Percentiles rank a stretch among this genome's conserved stretches.
phyloP scores from a whole-genome alignment of 2,888 invertebrate species.

The Camptogramma bilineatum region DNA sequence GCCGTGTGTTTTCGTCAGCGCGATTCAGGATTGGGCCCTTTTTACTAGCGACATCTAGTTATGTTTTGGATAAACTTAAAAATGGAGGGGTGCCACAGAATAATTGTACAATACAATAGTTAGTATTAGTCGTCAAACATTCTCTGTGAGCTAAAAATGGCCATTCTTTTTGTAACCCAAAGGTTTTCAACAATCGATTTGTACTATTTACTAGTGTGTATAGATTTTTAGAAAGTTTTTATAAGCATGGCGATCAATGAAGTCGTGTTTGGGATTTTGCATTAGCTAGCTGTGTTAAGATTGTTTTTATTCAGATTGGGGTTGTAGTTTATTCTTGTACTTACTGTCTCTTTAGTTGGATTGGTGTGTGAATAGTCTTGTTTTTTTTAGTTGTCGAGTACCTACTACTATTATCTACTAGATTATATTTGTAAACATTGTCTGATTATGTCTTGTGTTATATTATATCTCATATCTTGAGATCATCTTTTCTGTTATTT shows the following conservation, averaged over 20 bases:
- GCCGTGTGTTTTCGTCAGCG: constrained; percentile 29
- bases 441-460: constrained; percentile 3
- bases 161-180: not conserved
- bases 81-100: constrained; percentile 4
- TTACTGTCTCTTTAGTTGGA: constrained; percentile 12
- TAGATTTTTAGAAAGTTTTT: constrained; percentile 7
- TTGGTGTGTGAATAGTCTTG: constrained; percentile 15
- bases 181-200: constrained; percentile 20
- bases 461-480: not conserved
- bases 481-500: constrained; percentile 10
- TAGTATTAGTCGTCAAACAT: not conserved
- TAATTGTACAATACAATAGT: not conserved
- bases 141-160: not conserved
- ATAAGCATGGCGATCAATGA: constrained; percentile 10
- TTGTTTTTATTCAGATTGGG: not conserved
- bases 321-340: constrained; percentile 7
- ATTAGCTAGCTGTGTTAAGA: not conserved
- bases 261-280: not conserved
- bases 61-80: not conserved
- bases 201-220: not conserved
- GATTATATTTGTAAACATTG: constrained; percentile 23
- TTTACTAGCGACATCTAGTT: constrained; percentile 28
- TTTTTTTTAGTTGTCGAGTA: constrained; percentile 13
- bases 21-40: constrained; percentile 14
- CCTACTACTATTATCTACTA: constrained; percentile 5